Evolutionary conservation across 64 coral and sea anemone genomes (phyloP).

Genomic region (Stichodactyla mertensii): DNA sequence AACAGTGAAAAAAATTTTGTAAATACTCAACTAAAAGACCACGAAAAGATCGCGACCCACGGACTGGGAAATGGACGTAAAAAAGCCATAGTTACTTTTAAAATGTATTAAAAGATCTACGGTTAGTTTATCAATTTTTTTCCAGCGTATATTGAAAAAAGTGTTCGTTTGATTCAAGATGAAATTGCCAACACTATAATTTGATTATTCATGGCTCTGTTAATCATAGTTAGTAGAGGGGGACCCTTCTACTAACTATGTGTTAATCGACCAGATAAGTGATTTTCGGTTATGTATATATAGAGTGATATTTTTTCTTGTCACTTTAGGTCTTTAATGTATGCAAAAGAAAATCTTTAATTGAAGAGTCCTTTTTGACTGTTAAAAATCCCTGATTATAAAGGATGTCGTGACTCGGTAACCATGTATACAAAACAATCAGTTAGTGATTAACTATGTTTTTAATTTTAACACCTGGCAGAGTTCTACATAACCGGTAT

Average conservation of each 20-base stretch:
- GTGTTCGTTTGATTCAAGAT: background rate
- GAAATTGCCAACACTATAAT: background rate
- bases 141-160: background rate
- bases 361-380: background rate
- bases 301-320: background rate
- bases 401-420: constrained; percentile 9
- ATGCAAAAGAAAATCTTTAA: background rate
- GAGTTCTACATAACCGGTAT: background rate
- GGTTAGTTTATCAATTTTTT: background rate
- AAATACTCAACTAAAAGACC: background rate
- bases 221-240: too few species aligned
- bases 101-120: background rate
- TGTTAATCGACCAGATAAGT: background rate
- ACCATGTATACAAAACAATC: constrained; percentile 4
- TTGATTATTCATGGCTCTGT: background rate
- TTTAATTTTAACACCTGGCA: background rate
- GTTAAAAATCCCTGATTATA: background rate
- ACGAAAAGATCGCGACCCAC: background rate
- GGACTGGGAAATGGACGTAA: background rate
- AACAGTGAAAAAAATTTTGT: background rate
- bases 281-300: background rate
- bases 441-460: constrained; percentile 15
- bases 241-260: too few species aligned
- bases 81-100: background rate
- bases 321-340: background rate